These are phyloP conservation scores for Turdus rufiventris DNA, from an alignment of 2,113 vertebrate genomes.

Conservation along the genomic window DNA sequence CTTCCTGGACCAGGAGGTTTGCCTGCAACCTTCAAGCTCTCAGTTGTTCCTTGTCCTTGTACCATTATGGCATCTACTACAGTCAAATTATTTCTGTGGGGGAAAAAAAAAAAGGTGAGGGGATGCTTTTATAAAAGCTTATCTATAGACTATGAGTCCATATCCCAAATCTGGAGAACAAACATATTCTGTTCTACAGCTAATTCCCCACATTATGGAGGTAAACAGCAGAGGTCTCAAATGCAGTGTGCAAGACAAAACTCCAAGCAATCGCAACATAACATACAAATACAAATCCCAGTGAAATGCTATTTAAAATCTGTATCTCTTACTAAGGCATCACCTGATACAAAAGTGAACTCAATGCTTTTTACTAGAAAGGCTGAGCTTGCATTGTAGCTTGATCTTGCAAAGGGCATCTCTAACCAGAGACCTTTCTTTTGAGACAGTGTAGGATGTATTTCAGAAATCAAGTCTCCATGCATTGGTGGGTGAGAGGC, in stretches of 20 bases:
- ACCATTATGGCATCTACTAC: conserved; percentile 89
- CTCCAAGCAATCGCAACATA: background rate
- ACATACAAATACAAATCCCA: background rate
- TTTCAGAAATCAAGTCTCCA: background rate
- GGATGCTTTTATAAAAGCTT: background rate
- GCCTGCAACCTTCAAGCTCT: conserved; percentile 88
- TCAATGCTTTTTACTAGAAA: background rate
- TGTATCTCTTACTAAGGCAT: background rate
- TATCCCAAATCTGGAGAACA: background rate
- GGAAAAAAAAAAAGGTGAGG: background rate
- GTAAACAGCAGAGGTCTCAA: background rate
- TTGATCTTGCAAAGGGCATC: background rate
- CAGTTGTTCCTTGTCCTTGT: conserved; percentile 89
- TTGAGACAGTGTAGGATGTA: background rate
- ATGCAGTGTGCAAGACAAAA: background rate
- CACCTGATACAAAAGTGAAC: background rate
- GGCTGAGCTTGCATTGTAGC: background rate
- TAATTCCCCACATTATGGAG: background rate
- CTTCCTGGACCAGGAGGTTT: conserved; percentile 87
- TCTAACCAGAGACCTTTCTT: background rate
- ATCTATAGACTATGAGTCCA: background rate
- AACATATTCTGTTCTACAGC: background rate
- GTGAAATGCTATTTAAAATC: background rate
- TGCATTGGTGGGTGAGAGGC: background rate
- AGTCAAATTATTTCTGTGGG: conserved; percentile 91